A percentile compares a stretch with the other conserved stretches of the same genome.
phyloP scores from a whole-genome alignment of 1,140 invertebrate genomes.

The Drosophila micromelanica region DNA sequence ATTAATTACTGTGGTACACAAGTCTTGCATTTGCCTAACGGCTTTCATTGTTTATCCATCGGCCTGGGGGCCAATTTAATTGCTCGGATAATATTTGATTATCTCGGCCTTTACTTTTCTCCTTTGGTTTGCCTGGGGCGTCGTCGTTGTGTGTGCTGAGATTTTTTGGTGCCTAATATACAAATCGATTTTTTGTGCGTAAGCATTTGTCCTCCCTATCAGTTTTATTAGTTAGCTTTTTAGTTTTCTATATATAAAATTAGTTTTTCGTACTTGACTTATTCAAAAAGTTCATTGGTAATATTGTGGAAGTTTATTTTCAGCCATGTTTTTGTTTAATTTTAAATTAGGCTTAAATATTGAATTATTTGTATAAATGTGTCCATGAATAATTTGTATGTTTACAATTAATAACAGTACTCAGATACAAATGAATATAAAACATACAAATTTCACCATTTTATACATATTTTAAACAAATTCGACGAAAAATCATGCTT shows the following conservation, averaged over 20 bases:
- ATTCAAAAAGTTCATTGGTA: too few species aligned
- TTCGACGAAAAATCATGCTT: too few species aligned
- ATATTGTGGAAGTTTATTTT: not conserved
- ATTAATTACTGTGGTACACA: slow-evolving; percentile 48
- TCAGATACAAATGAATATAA: not conserved
- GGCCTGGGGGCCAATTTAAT: slow-evolving; percentile 23
- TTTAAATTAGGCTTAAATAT: too few species aligned
- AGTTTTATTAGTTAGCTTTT: not conserved
- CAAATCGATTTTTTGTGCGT: slow-evolving; percentile 42
- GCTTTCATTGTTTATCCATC: slow-evolving; percentile 20
- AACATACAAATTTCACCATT: not conserved
- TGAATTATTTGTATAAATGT: too few species aligned
- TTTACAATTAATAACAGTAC: too few species aligned
- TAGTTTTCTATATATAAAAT: not conserved
- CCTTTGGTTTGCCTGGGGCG: not conserved
- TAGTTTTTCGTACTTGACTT: not conserved
- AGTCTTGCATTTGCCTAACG: slow-evolving; percentile 41
- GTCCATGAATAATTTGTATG: too few species aligned
- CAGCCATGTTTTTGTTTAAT: not conserved
- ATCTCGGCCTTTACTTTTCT: slow-evolving; percentile 22
- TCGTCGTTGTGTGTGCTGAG: not conserved
- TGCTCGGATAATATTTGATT: slow-evolving; percentile 49
- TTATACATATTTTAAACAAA: not conserved
- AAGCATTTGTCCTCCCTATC: not conserved
- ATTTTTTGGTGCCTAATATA: slow-evolving; percentile 13